phyloP scores from a whole-genome alignment of 1,140 invertebrate genomes.

The Rhagoletis pomonella region DNA sequence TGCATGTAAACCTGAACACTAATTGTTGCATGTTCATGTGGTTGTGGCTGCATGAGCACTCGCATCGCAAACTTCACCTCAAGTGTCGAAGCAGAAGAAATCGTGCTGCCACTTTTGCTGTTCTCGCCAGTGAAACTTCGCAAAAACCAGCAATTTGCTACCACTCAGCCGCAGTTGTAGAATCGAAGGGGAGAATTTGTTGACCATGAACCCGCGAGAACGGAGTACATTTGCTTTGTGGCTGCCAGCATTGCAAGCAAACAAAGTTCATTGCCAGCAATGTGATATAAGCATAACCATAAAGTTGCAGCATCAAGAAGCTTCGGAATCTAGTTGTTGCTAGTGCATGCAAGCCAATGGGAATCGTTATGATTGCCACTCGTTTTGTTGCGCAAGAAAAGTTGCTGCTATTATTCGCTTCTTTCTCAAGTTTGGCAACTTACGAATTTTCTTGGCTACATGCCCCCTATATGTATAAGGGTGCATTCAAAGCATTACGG shows the following conservation, averaged over 20 bases:
- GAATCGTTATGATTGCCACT: too few relatives aligned
- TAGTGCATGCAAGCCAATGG: too few relatives aligned
- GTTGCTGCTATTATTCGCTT: too few relatives aligned
- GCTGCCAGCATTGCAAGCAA: not conserved
- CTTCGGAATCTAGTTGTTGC: not conserved
- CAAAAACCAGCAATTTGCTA: not conserved
- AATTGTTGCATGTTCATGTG: constrained; percentile 24
- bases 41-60: constrained; percentile 6
- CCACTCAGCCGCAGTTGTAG: not conserved
- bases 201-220: constrained; percentile 43
- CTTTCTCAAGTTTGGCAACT: too few relatives aligned
- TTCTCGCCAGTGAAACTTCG: constrained; percentile 35
- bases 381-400: too few relatives aligned
- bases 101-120: constrained; percentile 4
- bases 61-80: not conserved
- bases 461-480: too few relatives aligned
- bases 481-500: too few relatives aligned
- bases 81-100: constrained; percentile 29
- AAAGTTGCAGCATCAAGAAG: constrained; percentile 21
- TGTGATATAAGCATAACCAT: constrained; percentile 18
- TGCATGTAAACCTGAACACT: not conserved
- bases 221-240: constrained; percentile 19
- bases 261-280: constrained; percentile 24
- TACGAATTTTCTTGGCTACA: too few relatives aligned
- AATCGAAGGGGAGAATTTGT: not conserved